Conservation (phyloP, 2,888 invertebrate species). For the Teinopalpus imperialis region DNA sequence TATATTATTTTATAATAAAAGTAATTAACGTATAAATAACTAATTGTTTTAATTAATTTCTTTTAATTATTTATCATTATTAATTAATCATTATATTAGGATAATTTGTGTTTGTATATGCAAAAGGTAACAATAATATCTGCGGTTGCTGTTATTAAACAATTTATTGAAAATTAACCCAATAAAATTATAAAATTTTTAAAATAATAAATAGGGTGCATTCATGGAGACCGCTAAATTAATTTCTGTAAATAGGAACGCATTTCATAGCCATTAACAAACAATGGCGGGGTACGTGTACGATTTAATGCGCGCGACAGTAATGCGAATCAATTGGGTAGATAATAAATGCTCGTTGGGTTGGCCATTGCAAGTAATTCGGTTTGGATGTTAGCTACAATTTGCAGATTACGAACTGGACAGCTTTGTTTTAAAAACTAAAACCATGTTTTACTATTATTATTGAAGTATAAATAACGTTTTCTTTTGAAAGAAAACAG, state of each 20-base stretch:
- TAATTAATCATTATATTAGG: too few species aligned
- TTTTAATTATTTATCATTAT: too few species aligned
- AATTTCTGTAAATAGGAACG: conserved; percentile 11
- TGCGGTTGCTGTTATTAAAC: too few species aligned
- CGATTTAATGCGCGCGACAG: conserved; percentile 21
- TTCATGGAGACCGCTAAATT: conserved; percentile 3
- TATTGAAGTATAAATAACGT: too few species aligned
- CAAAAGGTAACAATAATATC: too few species aligned
- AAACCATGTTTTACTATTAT: too few species aligned
- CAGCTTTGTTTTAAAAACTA: neutral
- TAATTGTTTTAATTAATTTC: too few species aligned
- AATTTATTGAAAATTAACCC: too few species aligned
- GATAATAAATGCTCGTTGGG: conserved; percentile 12
- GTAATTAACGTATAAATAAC: too few species aligned
- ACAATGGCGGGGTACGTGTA: conserved; percentile 14
- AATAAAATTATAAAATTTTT: neutral
- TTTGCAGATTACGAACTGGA: neutral
- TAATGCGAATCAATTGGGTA: conserved; percentile 23
- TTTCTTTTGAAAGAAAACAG: too few species aligned
- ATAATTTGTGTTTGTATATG: too few species aligned
- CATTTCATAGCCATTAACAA: conserved; percentile 15
- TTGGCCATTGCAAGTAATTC: conserved; percentile 13
- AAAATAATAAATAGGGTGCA: neutral
- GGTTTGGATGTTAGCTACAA: conserved; percentile 5
- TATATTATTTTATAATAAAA: too few species aligned